Evolutionary conservation across 2,113 vertebrate genomes (phyloP), one percentile per base, ranked within the genome.

Genomic region (Tringa solitaria): DNA sequence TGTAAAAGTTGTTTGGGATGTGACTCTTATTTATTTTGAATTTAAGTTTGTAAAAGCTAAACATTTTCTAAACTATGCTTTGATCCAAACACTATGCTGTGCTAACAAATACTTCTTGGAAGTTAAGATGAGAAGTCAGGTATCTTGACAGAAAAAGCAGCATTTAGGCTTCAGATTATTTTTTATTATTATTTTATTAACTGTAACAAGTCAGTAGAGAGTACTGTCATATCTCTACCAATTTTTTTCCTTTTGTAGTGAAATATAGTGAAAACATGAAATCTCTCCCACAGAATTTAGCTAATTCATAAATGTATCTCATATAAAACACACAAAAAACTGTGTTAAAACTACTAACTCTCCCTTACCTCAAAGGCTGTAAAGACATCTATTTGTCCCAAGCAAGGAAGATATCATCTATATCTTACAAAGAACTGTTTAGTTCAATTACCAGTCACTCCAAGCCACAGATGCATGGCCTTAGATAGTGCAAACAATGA

Each of bases 321-420:
- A 35, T 5, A 7, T 3, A 57, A 60, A 81, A 43, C 15, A 59
- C 59, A n/a, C 48, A 80, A 93, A 77, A 93, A 75, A 46, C 33
- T 35, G 2, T 4, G 2, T 67, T 85, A 69, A 89, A 94, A 69
- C 14, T 2, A 33, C 17, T 54, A 54, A 14, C 20, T 84, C 65
- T 39, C 54, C 35, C 13, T 87, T 80, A 65, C 41, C n/a, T 86
- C 41, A 69, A 89, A 72, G 45, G 28, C 41, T 59, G 30, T 50
- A 12, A 87, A 78, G 45, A 35, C 56, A 69, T 73, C n/a, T 65
- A 19, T 67, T 53, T 8, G 2, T 93, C 79, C 46, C 39, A 84
- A 81, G 53, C 41, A 56, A 78, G 24, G 43, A 81, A 93, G 80
- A 68, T 96, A 89, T 3, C 39, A 95, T 93, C 88, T 81, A 87